phyloP scores from a whole-genome alignment of 2,113 vertebrate species.

The Peromyscus maniculatus region DNA sequence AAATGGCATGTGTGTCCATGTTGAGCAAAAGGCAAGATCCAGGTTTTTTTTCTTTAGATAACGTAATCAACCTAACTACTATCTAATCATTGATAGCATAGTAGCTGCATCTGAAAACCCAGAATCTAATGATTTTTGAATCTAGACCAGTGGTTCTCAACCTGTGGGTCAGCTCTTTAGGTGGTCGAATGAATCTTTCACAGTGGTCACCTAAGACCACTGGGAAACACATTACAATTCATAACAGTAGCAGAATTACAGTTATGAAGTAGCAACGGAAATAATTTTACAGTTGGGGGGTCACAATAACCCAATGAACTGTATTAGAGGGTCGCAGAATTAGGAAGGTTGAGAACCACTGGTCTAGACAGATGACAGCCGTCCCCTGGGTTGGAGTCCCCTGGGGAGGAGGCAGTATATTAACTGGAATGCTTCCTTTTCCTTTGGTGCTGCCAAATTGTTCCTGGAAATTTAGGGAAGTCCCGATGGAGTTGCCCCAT shows the following conservation, averaged over 20 bases:
- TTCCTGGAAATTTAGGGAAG: background rate
- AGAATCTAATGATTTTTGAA: background rate
- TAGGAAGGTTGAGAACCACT: background rate
- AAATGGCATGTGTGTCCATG: background rate
- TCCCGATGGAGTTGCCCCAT: background rate
- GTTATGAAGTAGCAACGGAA: no score
- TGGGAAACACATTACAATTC: background rate
- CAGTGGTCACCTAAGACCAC: background rate
- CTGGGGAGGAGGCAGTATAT: background rate
- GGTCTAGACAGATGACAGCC: background rate
- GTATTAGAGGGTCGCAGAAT: background rate
- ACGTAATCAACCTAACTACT: background rate
- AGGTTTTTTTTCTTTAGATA: background rate
- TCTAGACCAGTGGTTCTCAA: background rate
- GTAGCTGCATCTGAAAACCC: background rate
- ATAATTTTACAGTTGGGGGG: background rate
- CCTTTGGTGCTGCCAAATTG: background rate
- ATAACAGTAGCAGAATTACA: background rate
- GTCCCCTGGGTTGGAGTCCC: background rate
- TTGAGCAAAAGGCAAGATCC: background rate
- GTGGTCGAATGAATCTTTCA: background rate
- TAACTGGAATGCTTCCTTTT: background rate
- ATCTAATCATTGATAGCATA: background rate
- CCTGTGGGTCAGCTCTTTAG: background rate
- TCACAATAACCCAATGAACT: background rate